Conservation (phyloP, 2,113 vertebrate species). For the Piliocolobus tephrosceles region DNA sequence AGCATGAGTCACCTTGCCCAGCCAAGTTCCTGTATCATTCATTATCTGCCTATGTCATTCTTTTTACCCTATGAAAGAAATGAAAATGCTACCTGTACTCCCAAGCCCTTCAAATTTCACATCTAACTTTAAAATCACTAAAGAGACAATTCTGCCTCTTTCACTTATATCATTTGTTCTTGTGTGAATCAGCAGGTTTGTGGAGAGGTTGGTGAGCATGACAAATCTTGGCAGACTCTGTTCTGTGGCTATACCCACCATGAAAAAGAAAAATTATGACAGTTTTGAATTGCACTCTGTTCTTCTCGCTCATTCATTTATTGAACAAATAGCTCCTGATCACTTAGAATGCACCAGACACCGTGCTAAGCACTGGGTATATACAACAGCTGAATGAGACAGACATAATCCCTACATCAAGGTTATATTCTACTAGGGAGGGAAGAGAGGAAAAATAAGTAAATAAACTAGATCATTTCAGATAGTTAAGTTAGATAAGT, state of each 20-base stretch:
- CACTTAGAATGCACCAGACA: background rate
- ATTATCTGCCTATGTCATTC: slow-evolving; percentile 24
- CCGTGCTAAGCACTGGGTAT: background rate
- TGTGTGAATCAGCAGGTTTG: slow-evolving; percentile 33
- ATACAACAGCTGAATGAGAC: background rate
- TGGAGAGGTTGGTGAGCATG: slow-evolving; percentile 16
- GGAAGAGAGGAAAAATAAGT: background rate
- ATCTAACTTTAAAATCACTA: slow-evolving; percentile 28
- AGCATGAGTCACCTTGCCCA: too few relatives aligned
- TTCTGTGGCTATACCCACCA: background rate
- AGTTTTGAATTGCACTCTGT: background rate
- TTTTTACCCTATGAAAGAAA: slow-evolving; percentile 40
- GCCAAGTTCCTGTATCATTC: slow-evolving; percentile 21
- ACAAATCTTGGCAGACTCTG: background rate
- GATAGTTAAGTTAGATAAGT: background rate
- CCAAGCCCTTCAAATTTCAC: slow-evolving; percentile 38
- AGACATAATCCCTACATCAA: background rate
- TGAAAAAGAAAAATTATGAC: background rate
- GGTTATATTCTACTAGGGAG: background rate
- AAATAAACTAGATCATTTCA: slow-evolving; percentile 29
- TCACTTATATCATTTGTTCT: slow-evolving; percentile 29
- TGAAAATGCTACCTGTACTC: slow-evolving; percentile 18
- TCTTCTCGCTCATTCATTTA: background rate
- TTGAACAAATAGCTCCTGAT: background rate
- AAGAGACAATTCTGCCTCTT: background rate